Conservation (phyloP, 2,113 vertebrate genomes). For the Sebastes schlegelii region DNA sequence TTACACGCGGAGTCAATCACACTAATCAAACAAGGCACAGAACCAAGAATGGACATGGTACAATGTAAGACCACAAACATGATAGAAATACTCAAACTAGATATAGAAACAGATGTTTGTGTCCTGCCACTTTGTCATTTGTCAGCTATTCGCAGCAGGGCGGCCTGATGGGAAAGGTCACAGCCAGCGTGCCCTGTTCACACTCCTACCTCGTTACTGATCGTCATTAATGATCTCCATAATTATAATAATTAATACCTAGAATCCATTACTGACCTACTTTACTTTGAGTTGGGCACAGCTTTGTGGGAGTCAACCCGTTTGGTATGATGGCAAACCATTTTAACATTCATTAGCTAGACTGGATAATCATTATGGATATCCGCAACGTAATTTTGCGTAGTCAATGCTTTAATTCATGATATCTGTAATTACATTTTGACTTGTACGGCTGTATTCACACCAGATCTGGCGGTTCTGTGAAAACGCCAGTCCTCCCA, state of each 20-base stretch:
- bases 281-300: slow-evolving; percentile 4
- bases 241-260: neutral
- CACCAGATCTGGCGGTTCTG: too few relatives aligned
- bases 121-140: slow-evolving; percentile 34
- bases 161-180: slow-evolving; percentile 58
- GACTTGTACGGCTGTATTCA: too few relatives aligned
- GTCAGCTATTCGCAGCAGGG: slow-evolving; percentile 26
- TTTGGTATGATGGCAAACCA: neutral
- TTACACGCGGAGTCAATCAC: slow-evolving; percentile 44
- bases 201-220: slow-evolving; percentile 31
- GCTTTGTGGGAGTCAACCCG: neutral
- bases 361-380: neutral
- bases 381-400: neutral
- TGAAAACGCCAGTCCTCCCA: too few relatives aligned
- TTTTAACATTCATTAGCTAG: neutral
- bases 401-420: too few relatives aligned
- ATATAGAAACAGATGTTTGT: slow-evolving; percentile 39
- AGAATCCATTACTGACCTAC: neutral
- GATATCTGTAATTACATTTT: too few relatives aligned
- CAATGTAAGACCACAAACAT: slow-evolving; percentile 69
- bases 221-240: neutral
- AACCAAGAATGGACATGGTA: slow-evolving; percentile 62
- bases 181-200: slow-evolving; percentile 57
- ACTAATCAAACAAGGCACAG: slow-evolving; percentile 75
- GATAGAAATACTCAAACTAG: slow-evolving; percentile 53